phyloP scores from a whole-genome alignment of 2,113 vertebrate genomes.

The Plectropomus leopardus region DNA sequence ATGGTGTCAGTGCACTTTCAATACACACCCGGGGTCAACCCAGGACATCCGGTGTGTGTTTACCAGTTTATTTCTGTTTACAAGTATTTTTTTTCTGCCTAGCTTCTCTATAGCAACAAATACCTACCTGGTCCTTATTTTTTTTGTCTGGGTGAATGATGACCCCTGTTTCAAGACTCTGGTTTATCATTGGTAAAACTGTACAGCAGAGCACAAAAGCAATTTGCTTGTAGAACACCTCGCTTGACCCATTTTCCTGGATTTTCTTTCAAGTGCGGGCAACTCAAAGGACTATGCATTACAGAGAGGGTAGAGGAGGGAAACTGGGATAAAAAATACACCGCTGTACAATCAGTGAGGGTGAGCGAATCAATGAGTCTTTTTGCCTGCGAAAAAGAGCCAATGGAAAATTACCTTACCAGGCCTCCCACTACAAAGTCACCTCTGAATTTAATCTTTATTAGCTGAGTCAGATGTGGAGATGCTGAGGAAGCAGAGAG shows the following conservation, averaged over 20 bases:
- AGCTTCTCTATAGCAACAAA: not conserved
- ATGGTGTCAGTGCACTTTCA: conserved; percentile 1
- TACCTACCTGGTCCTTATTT: conserved; percentile 9
- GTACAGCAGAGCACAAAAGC: conserved; percentile 49
- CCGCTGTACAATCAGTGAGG: conserved; percentile 40
- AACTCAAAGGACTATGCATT: conserved; percentile 62
- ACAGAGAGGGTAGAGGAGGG: conserved; percentile 41
- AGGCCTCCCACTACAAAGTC: conserved; percentile 70
- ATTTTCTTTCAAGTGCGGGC: conserved; percentile 69
- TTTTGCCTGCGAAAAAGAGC: conserved; percentile 42
- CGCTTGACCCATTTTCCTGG: conserved; percentile 76
- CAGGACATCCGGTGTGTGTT: conserved; percentile 13
- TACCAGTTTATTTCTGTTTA: not conserved
- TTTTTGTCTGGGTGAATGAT: conserved; percentile 42
- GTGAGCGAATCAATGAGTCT: conserved; percentile 63
- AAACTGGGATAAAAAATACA: conserved; percentile 51
- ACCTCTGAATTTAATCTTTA: conserved; percentile 76
- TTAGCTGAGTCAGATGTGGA: conserved; percentile 79
- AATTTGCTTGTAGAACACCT: conserved; percentile 64
- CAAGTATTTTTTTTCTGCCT: conserved; percentile 6
- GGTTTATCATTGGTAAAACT: conserved; percentile 43
- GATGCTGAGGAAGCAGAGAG: conserved; percentile 79
- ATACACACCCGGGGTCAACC: conserved; percentile 9
- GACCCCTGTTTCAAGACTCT: conserved; percentile 13
- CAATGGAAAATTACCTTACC: conserved; percentile 68